Conservation (phyloP, 2,888 invertebrate genomes). For the Nephrotoma flavescens region DNA sequence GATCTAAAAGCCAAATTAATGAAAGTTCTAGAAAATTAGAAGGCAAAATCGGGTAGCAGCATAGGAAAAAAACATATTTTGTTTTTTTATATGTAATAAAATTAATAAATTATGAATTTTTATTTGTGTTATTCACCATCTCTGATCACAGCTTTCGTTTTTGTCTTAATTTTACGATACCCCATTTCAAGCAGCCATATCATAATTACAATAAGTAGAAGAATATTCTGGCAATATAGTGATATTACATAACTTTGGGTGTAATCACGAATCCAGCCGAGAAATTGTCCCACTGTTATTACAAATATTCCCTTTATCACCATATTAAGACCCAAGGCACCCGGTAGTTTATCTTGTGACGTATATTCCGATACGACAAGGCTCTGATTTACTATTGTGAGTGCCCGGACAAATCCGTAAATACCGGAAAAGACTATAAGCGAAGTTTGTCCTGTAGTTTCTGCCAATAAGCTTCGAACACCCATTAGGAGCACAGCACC, state of each 20-base stretch:
- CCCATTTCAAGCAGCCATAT: conserved; percentile 41
- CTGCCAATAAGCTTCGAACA: conserved; percentile 45
- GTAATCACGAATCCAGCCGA: conserved; percentile 53
- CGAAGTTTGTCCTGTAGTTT: conserved; percentile 37
- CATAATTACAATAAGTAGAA: conserved; percentile 37
- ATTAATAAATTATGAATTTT: conserved; percentile 5
- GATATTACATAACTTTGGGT: conserved; percentile 45
- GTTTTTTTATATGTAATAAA: conserved; percentile 24
- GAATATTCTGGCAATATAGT: conserved; percentile 44
- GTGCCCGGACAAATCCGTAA: conserved; percentile 56
- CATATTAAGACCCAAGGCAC: conserved; percentile 59
- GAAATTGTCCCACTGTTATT: conserved; percentile 44
- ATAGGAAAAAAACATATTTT: conserved; percentile 22
- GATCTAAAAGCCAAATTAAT: conserved; percentile 52
- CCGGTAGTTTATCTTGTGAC: conserved; percentile 42
- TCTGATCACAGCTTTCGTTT: not conserved
- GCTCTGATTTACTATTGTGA: conserved; percentile 57
- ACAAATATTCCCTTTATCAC: conserved; percentile 52
- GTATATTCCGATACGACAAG: conserved; percentile 52
- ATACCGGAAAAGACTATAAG: conserved; percentile 41
- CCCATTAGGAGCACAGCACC: conserved; percentile 43
- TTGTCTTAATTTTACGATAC: not conserved
- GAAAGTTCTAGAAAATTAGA: conserved; percentile 46
- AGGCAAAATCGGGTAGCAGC: conserved; percentile 20
- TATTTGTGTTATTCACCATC: not conserved